Base-by-base conservation (phyloP, 53 echinoderm and acorn worm genomes). In the Arbacia lixula region DNA sequence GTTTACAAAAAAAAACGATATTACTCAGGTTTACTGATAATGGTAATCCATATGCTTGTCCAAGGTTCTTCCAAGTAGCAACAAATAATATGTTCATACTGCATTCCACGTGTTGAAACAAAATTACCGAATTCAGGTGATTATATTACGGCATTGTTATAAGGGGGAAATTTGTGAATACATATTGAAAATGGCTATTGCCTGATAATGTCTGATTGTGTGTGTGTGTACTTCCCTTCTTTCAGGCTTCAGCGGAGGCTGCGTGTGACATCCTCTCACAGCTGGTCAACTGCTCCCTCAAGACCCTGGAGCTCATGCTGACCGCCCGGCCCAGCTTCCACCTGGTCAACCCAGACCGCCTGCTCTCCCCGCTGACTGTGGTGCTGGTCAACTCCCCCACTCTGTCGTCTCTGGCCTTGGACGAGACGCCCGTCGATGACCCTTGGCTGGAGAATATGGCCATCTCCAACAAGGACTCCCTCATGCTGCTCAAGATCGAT, bases 361-460 rank as follows among this genome's bases (percentile, higher is more conserved):
- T 95, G n/a, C 85, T 86, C 12, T 42, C 74, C 8, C 89, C 93
- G 9, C 57, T 95, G 74, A 88, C 71, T 19, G 89, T 91, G 4
- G 91, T 94, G 5, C 73, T 95, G 71, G 88, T 93, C 53, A 95
- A 91, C 65, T 94, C 91, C 6, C 64, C 80, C 12, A 71, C 29
- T 49, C 77, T 91, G 66, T 89, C 91, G 19, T 85, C 88, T 16
- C 84, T 91, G 34, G 91, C 91, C 29, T 32, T 95, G 55, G 89
- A 89, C 39, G 91, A 95, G 39, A 95, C 96, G 9, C 93, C 91
- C 14, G 85, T 94, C 5, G 96, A 95, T 80, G 96, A 95, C 73
- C 91, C 91, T 19, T 89, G 87, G 49, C 67, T 95, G 53, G 88
- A 84, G 53, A 71, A 67, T 12, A 54, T 95, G 84, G 96, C 93